Evolutionary conservation across 2,797 vertebrate species (phyloP), one percentile per base, ranked within the genome.

Genomic region (Ceyx erithaca): DNA sequence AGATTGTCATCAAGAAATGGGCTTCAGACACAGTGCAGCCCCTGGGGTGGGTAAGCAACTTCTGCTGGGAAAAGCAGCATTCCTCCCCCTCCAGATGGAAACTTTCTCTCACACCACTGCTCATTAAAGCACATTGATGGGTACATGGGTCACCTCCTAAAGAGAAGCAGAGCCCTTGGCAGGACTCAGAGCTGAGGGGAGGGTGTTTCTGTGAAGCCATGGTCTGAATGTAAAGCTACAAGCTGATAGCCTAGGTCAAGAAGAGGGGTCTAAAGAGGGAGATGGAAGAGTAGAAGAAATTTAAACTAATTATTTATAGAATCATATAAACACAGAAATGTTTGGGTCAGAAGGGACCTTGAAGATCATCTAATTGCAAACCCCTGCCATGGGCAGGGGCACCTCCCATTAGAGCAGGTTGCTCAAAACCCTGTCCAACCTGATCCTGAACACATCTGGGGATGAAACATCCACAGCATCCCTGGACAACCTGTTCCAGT

Each of bases 11-110:
- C 54, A 87, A 37, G 58, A 84, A 84, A 57, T 1, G 1, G 35
- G n/a, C 30, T 21, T 90, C 9, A 43, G 55, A 62, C 26, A 62
- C 25, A 43, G 7, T n/a, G 35, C 35, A 85, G 28, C 6, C 63
- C 62, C 66, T 51, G 41, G 49, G 28, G 37, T 30, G 35, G 35
- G 43, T 2, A 79, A 49, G 46, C 33, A 18, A 58, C 83, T 93
- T 92, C 82, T 94, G 67, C n/a, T 88, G 88, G 80, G 78, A 90
- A 86, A 91, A 89, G 78, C 54, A 71, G 16, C 70, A 76, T 88
- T 92, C 73, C 77, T 78, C 4, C 35, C 31, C 7, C 45, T 85
- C 63, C 83, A 91, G 85, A 77, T 90, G 87, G 63, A 90, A 80
- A 43, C 40, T 45, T 94, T 91, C 66, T 90, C 93, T 90, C 25